Percentiles rank a stretch among this genome's conserved stretches.
Evolutionary conservation across 2,888 invertebrate species (phyloP).

Genomic region (Bimastos eiseni): DNA sequence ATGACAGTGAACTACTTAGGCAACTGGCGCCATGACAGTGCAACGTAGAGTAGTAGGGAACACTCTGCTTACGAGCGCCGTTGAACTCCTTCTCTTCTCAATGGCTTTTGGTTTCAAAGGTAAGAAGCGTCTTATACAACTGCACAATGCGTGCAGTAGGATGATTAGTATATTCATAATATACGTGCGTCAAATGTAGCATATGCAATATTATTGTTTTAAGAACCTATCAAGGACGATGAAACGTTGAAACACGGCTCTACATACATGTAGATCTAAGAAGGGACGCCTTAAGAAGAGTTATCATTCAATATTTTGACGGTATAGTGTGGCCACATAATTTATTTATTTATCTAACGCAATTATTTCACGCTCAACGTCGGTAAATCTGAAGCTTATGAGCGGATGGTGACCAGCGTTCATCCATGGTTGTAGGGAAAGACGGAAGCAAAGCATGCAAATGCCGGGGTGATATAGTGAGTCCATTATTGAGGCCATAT

Average conservation of each 20-base stretch:
- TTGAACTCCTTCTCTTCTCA: neutral
- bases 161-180: neutral
- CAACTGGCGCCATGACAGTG: conserved; percentile 2
- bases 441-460: no score
- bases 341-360: no score
- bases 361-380: no score
- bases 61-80: neutral
- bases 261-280: neutral
- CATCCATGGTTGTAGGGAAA: no score
- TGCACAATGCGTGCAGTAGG: neutral
- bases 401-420: no score
- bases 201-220: no score
- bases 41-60: neutral
- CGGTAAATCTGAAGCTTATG: no score
- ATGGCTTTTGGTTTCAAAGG: neutral
- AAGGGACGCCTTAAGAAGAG: neutral
- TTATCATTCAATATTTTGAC: neutral
- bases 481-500: no score
- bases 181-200: no score
- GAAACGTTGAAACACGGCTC: neutral
- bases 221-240: no score
- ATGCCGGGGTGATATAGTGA: no score
- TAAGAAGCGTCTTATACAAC: neutral
- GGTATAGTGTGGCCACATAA: neutral
- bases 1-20: neutral